A percentile compares a stretch with the other conserved stretches of the same genome.
These are phyloP conservation scores for Drosophila cardini DNA, from an alignment of 1,140 invertebrate species.

Conservation along the genomic window DNA sequence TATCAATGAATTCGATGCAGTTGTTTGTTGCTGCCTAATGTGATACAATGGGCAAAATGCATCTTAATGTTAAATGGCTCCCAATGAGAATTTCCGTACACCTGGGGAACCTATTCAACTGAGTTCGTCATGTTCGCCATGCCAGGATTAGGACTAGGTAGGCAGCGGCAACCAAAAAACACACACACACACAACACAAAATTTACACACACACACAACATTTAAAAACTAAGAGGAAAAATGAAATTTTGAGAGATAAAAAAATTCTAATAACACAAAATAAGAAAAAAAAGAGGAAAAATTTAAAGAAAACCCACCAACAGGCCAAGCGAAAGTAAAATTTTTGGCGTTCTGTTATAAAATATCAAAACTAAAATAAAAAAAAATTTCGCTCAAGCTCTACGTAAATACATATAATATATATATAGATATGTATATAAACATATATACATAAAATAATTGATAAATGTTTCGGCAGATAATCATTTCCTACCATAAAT, in stretches of 20 bases:
- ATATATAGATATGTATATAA: too few relatives aligned
- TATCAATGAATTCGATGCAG: not conserved
- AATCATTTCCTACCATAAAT: conserved; percentile 57
- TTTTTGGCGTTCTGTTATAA: conserved; percentile 38
- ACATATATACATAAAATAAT: conserved; percentile 16
- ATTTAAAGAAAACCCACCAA: conserved; percentile 44
- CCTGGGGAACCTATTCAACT: conserved; percentile 2
- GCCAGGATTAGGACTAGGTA: conserved; percentile 15
- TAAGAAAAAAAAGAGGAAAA: conserved; percentile 20
- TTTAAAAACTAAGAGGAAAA: conserved; percentile 11
- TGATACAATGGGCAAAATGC: conserved; percentile 12
- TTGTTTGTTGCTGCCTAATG: conserved; percentile 20
- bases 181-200: conserved; percentile 3
- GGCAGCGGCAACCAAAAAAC: conserved; percentile 19
- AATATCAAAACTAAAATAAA: conserved; percentile 12
- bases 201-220: not conserved
- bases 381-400: conserved; percentile 50
- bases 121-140: conserved; percentile 33
- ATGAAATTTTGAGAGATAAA: not conserved
- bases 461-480: conserved; percentile 59
- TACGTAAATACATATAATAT: conserved; percentile 33
- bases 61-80: conserved; percentile 18
- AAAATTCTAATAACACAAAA: conserved; percentile 1
- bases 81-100: conserved; percentile 2
- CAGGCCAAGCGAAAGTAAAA: conserved; percentile 29